phyloP scores from a whole-genome alignment of 2,888 invertebrate genomes.

The Odontothrips loti region DNA sequence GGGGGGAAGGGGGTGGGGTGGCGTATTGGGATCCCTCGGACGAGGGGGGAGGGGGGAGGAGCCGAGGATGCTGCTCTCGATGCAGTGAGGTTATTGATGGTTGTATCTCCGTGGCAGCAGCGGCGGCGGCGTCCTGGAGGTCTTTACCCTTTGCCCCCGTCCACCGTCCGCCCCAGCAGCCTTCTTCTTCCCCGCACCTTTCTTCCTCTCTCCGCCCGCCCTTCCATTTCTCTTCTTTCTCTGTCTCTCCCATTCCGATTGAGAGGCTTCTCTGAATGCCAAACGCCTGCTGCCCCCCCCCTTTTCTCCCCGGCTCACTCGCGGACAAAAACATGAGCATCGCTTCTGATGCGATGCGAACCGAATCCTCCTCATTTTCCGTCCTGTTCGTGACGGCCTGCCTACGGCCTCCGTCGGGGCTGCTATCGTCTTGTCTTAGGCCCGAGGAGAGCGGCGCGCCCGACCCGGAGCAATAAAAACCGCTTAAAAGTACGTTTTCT shows the following conservation, averaged over 20 bases:
- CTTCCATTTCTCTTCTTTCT: not conserved
- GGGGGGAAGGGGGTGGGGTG: not conserved
- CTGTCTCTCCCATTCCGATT: not conserved
- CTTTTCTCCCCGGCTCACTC: not conserved
- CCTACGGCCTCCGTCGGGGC: not conserved
- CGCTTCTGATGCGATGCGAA: slow-evolving; percentile 22
- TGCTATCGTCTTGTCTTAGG: too few species aligned
- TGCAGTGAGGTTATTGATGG: slow-evolving; percentile 22
- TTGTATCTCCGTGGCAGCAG: slow-evolving; percentile 7
- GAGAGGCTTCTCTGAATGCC: slow-evolving; percentile 20
- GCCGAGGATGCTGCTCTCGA: not conserved
- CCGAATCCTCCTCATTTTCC: slow-evolving; percentile 13
- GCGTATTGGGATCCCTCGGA: not conserved
- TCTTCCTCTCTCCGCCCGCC: not conserved
- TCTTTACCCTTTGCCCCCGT: slow-evolving; percentile 11
- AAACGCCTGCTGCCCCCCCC: not conserved
- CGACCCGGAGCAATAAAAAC: too few species aligned
- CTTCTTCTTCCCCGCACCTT: not conserved
- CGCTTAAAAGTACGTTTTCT: too few species aligned
- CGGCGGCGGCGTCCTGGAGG: not conserved
- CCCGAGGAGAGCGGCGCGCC: not conserved
- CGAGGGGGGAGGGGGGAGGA: slow-evolving; percentile 1
- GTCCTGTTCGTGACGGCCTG: not conserved
- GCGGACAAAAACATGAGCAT: slow-evolving; percentile 16
- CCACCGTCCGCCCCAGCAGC: not conserved